Conservation (phyloP, 2,113 vertebrate species). For the Ardeotis arabs region DNA sequence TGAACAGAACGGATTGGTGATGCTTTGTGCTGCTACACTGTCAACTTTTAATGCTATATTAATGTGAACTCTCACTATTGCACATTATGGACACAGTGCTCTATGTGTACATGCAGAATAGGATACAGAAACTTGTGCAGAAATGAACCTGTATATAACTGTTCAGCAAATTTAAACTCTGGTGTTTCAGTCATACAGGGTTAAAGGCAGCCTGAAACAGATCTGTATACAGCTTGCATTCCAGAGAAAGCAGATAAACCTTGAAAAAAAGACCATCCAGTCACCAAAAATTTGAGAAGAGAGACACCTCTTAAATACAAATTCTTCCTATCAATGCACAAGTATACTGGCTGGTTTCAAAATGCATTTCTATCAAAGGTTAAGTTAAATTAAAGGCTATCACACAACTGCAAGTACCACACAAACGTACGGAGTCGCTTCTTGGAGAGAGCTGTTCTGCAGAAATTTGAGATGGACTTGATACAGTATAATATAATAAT, state of each 20-base stretch:
- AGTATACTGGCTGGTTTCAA: not conserved
- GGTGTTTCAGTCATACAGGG: not conserved
- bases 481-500: not conserved
- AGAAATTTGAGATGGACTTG: not conserved
- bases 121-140: not conserved
- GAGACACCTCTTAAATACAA: not conserved
- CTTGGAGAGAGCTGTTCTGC: not conserved
- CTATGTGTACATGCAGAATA: not conserved
- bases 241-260: not conserved
- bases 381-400: not conserved
- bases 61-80: not conserved
- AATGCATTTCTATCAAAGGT: not conserved
- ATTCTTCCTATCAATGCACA: not conserved
- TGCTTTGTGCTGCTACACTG: not conserved
- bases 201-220: not conserved
- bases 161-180: not conserved
- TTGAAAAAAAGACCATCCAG: not conserved
- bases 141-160: not conserved
- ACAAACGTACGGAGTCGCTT: not conserved
- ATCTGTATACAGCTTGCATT: not conserved
- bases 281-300: not conserved
- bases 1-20: not conserved
- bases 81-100: not conserved
- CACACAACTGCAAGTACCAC: not conserved
- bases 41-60: not conserved